phyloP scores from a whole-genome alignment of 2,113 vertebrate species.

The Crotophaga sulcirostris region DNA sequence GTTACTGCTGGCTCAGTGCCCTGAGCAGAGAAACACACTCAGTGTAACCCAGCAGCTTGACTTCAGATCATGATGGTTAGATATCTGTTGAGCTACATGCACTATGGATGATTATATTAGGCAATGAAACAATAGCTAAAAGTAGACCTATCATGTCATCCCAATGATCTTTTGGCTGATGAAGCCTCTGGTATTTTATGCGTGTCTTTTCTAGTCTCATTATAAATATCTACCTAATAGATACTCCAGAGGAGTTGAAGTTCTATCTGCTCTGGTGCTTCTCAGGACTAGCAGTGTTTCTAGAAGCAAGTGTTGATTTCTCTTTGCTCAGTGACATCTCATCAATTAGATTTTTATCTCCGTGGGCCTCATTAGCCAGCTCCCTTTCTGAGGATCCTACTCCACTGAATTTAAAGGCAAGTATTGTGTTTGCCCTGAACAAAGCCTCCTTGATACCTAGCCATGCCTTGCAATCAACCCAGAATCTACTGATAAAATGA shows the following conservation, averaged over 20 bases:
- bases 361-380: not conserved
- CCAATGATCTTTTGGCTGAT: not conserved
- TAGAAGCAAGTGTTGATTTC: not conserved
- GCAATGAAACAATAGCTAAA: not conserved
- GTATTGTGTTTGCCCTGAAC: not conserved
- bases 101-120: not conserved
- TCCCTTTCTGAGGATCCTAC: not conserved
- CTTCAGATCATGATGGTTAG: rapidly evolving
- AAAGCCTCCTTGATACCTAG: not conserved
- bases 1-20: not conserved
- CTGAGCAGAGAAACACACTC: not conserved
- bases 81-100: not conserved
- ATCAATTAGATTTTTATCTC: not conserved
- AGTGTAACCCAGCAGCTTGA: not conserved
- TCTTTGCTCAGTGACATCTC: not conserved
- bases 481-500: not conserved
- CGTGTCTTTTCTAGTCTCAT: not conserved
- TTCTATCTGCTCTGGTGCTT: not conserved
- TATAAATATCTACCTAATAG: not conserved
- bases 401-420: not conserved
- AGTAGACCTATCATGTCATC: not conserved
- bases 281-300: not conserved
- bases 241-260: no score
- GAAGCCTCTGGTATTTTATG: not conserved
- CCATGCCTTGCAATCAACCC: not conserved